Evolutionary conservation across 2,797 vertebrate species (phyloP), one percentile per base, ranked within the genome.

Genomic region (Neomorphus geoffroyi): DNA sequence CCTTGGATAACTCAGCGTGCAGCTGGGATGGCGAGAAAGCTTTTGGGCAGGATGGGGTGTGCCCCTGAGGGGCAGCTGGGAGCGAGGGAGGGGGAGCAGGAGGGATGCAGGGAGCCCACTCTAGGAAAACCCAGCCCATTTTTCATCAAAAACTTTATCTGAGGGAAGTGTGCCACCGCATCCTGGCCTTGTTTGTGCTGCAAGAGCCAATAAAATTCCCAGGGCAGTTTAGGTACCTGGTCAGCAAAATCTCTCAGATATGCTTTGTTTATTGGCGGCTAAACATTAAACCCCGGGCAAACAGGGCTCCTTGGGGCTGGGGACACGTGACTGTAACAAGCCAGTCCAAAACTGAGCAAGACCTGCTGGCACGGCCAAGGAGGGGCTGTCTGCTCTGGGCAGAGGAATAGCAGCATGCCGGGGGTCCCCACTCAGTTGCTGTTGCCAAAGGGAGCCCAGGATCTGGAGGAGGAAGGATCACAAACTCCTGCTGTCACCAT

Each of bases 261-360:
- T 0, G 10, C 86, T 75, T 82, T 95, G 81, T 93, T 94, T 92
- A 86, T 88, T 62, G 88, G 79, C 7, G 2, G 96, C 92, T 97
- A 96, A 97, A 96, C 33, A 96, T 97, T 97, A 96, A 97, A 83
- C 95, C 62, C 79, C 80, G 71, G 73, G 77, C 82, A 96, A 95
- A 94, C 86, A 89, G 67, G 57, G 70, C 71, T 93, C 56, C 45
- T 24, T 15, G 75, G 43, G 74, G 50, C 67, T 17, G 32, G 54
- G 61, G 65, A 73, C 17, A 18, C 0, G 6, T 88, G 90, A 86
- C 82, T 6, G 0, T n/a, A 58, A 51, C 62, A 46, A 77, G 53
- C 60, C 4, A 24, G 67, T 30, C 45, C 0, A 1, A 53, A 70
- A 66, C 13, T 0, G 0, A 28, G 51, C 22, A 4, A 51, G 45